Percentiles rank a stretch among this genome's conserved stretches.
Evolutionary conservation across 2,113 vertebrate species (phyloP).

Genomic region (Otus sunia): DNA sequence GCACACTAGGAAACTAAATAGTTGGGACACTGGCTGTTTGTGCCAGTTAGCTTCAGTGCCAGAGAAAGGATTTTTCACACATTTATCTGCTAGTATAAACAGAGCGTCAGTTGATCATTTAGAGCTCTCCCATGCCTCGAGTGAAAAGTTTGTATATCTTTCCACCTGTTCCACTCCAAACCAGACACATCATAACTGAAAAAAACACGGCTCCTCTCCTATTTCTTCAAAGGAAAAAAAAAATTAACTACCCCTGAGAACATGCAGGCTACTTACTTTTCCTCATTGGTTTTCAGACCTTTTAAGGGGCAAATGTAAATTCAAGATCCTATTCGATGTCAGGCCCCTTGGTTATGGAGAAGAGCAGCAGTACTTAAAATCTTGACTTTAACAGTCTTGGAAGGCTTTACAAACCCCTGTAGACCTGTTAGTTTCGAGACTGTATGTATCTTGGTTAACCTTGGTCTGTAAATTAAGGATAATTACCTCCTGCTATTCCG

Average conservation of each 20-base stretch:
- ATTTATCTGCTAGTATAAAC: background rate
- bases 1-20: background rate
- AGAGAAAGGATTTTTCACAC: background rate
- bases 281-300: background rate
- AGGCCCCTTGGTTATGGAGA: background rate
- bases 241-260: background rate
- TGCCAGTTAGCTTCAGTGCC: background rate
- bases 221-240: background rate
- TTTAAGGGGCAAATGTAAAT: background rate
- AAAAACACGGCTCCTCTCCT: background rate
- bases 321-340: background rate
- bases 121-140: background rate
- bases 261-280: background rate
- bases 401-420: background rate
- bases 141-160: background rate
- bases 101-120: background rate
- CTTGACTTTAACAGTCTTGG: background rate
- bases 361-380: background rate
- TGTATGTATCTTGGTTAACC: background rate
- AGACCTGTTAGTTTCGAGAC: background rate
- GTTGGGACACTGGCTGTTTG: fast-evolving
- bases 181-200: background rate
- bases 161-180: background rate
- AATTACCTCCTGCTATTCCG: constrained; percentile 1
- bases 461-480: constrained; percentile 22